Evolutionary conservation across 1,140 invertebrate genomes (phyloP), one percentile per base, ranked within the genome.

Genomic region (Gonioctena quinquepunctata): DNA sequence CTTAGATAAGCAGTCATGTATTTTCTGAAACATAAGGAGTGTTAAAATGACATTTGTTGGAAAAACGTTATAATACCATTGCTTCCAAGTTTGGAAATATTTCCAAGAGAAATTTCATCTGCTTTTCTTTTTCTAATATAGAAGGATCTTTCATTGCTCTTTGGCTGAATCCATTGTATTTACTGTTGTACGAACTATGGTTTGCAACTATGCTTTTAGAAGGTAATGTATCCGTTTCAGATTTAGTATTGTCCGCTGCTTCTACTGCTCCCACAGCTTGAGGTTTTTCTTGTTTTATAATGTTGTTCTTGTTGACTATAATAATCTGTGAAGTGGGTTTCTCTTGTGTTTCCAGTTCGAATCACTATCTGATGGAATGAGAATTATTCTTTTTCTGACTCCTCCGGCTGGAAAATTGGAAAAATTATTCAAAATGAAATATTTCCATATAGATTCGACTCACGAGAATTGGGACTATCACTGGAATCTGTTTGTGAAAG

Each of bases 21-120:
- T 72, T 67, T 73, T 69, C 78, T 81, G 52, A 26, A 80, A 69
- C 16, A 57, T 28, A 49, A 22, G 22, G 8, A 4, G 1, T 54
- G 18, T 21, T 54, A 54, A 8, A n/a, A n/a, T n/a, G n/a, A n/a
- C 18, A 54, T 19, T 21, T 54, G 18, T 54, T 6, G 3, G 16
- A 42, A 18, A 63, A 49, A 67, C 19, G 8, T 63, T 72, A 3
- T 70, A 63, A 67, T 71, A 81, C 78, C 72, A 77, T 78, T 42
- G 76, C 61, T 65, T 80, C 72, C 33, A 79, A 57, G 49, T 74
- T 71, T 13, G 76, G 78, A 69, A 81, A 83, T 42, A 71, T 75
- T 23, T 76, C 74, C 13, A 80, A 64, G 13, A 83, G 67, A 68
- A 79, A 83, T 66, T 76, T 77, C 74, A 83, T 76, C 64, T 82